phyloP scores from a whole-genome alignment of 1,140 invertebrate species.

The Drosophila oshimai region DNA sequence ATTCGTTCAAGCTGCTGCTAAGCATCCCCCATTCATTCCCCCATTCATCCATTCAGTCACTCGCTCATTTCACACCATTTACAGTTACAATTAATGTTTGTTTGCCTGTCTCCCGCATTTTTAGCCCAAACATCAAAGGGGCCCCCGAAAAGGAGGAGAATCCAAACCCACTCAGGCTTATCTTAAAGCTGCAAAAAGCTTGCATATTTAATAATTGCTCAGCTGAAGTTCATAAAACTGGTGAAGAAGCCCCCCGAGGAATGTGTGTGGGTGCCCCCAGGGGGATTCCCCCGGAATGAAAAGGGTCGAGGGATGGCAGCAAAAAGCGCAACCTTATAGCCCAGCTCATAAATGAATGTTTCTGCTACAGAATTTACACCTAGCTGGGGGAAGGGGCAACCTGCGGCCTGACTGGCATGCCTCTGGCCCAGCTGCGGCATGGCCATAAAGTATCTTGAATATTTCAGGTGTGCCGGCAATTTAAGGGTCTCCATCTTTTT shows the following conservation, averaged over 20 bases:
- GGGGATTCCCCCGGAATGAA: constrained; percentile 38
- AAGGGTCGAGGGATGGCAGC: constrained; percentile 58
- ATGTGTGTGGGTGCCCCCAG: constrained; percentile 25
- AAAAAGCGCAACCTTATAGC: constrained; percentile 69
- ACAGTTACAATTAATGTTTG: constrained; percentile 78
- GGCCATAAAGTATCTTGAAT: constrained; percentile 75
- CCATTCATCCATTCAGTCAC: constrained; percentile 41
- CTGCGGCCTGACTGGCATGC: constrained; percentile 45
- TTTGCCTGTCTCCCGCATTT: constrained; percentile 64
- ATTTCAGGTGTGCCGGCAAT: constrained; percentile 63
- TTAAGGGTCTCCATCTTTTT: constrained; percentile 7
- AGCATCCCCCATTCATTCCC: constrained; percentile 50
- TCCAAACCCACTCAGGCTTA: constrained; percentile 5
- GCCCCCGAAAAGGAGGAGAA: not conserved
- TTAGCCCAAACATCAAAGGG: constrained; percentile 58
- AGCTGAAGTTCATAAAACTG: constrained; percentile 65
- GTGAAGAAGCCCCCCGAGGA: constrained; percentile 24
- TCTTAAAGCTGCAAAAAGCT: constrained; percentile 55
- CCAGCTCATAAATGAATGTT: constrained; percentile 68
- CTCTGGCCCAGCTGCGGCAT: constrained; percentile 56
- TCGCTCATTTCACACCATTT: constrained; percentile 70
- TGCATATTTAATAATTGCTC: constrained; percentile 72
- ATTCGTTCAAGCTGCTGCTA: constrained; percentile 38
- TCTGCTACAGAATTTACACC: constrained; percentile 65
- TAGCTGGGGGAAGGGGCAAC: constrained; percentile 5